Percentiles rank a stretch among this genome's conserved stretches.
Evolutionary conservation across 64 coral and sea anemone genomes (phyloP).

Genomic region (Montipora foliosa): DNA sequence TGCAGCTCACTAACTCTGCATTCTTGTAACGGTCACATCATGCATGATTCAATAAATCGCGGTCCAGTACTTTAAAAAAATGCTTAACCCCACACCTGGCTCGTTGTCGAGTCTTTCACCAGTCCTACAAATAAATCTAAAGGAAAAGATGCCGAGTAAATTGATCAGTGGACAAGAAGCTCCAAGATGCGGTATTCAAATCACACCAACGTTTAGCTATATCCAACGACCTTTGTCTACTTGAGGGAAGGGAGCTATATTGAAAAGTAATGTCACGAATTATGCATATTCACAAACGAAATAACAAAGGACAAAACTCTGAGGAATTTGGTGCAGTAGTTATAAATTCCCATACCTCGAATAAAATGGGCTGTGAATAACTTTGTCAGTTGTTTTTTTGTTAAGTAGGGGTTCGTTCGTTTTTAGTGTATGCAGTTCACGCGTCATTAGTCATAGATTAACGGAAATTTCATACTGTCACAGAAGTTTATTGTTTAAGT

Average conservation of each 20-base stretch:
- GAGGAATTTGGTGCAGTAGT: neutral
- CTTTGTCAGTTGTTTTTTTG: no score
- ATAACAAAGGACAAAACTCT: neutral
- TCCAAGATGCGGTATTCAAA: slow-evolving; percentile 19
- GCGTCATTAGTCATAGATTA: slow-evolving; percentile 16
- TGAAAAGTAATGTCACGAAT: neutral
- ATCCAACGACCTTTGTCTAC: slow-evolving; percentile 25
- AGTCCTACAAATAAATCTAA: neutral
- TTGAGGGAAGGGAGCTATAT: neutral
- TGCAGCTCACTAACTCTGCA: neutral
- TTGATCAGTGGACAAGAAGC: neutral
- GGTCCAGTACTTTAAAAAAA: no score
- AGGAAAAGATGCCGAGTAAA: neutral
- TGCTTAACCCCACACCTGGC: no score
- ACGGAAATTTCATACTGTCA: slow-evolving; percentile 4
- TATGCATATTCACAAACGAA: neutral
- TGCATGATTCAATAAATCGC: neutral
- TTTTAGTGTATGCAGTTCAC: neutral
- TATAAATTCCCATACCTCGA: neutral
- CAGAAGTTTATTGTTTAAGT: neutral
- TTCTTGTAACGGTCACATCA: neutral
- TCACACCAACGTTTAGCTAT: neutral
- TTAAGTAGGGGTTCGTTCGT: no score
- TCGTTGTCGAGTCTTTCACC: neutral
- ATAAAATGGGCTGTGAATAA: neutral